These are phyloP conservation scores for Melopsittacus undulatus DNA, from an alignment of 2,797 vertebrate species.

Conservation along the genomic window DNA sequence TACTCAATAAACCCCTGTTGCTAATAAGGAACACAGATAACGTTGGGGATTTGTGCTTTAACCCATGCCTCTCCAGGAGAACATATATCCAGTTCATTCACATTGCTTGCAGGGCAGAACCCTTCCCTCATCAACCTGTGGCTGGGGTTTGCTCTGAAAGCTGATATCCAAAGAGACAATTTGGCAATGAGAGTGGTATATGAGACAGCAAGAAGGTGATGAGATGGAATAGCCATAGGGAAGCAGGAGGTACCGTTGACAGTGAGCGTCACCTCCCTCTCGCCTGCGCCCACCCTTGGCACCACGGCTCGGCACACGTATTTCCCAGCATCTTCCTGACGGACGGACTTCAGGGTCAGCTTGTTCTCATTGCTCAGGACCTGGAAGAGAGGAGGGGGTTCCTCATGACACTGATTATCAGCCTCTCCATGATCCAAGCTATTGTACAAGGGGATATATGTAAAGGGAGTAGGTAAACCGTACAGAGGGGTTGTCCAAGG, in stretches of 20 bases:
- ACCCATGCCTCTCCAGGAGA: background rate
- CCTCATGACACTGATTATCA: background rate
- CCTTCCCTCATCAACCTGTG: background rate
- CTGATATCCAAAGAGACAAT: background rate
- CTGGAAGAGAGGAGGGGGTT: slow-evolving; percentile 68
- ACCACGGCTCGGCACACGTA: slow-evolving; percentile 96
- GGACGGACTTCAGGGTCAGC: slow-evolving; percentile 90
- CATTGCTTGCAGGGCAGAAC: background rate
- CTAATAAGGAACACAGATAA: background rate
- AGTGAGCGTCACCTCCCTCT: slow-evolving; percentile 93
- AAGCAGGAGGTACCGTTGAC: slow-evolving; percentile 88
- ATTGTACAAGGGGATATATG: too few species aligned
- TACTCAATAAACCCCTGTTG: slow-evolving; percentile 4
- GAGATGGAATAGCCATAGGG: background rate
- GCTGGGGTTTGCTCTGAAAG: background rate
- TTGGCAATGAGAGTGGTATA: background rate
- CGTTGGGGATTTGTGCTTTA: background rate
- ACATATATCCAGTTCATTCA: background rate
- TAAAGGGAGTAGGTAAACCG: too few species aligned
- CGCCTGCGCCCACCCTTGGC: slow-evolving; percentile 91
- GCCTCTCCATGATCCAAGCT: background rate
- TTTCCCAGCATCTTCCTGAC: slow-evolving; percentile 97
- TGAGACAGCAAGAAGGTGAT: background rate
- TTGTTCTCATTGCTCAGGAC: slow-evolving; percentile 98
- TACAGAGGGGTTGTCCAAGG: too few species aligned